Conservation (phyloP, 35 echinoderm and acorn worm species). For the Eucidaris tribuloides region DNA sequence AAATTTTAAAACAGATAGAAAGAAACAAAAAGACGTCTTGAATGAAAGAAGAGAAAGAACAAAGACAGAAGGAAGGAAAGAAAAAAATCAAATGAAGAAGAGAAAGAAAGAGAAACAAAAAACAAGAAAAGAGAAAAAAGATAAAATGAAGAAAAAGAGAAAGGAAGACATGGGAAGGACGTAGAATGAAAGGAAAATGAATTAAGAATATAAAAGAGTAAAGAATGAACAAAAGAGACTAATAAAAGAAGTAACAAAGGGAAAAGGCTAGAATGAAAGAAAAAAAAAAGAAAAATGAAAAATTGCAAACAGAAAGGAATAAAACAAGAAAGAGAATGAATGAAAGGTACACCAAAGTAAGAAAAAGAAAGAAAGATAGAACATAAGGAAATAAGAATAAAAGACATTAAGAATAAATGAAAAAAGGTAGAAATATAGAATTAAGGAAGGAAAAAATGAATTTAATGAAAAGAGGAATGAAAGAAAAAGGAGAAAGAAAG, state of each 20-base stretch:
- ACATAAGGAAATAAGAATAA: neutral
- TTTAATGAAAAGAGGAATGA: neutral
- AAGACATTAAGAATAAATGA: neutral
- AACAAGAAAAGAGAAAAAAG: neutral
- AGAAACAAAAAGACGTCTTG: neutral
- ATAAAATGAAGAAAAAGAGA: neutral
- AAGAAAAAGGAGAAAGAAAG: neutral
- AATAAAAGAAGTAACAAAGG: neutral
- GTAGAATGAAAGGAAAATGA: neutral
- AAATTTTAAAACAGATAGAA: neutral
- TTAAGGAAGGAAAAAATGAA: neutral
- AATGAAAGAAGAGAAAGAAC: neutral
- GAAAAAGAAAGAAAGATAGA: neutral
- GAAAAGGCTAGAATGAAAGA: neutral
- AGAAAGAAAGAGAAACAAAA: neutral
- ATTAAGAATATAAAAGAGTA: neutral
- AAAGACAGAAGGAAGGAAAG: no score
- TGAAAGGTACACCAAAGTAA: neutral
- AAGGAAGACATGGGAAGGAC: neutral
- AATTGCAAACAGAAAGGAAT: neutral
- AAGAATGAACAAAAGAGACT: neutral
- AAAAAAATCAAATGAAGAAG: neutral
- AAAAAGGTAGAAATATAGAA: neutral
- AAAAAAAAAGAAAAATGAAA: neutral
- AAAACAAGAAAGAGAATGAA: neutral